Evolutionary conservation across 2,888 invertebrate species (phyloP).

Genomic region (Blastobasis lacticolella): DNA sequence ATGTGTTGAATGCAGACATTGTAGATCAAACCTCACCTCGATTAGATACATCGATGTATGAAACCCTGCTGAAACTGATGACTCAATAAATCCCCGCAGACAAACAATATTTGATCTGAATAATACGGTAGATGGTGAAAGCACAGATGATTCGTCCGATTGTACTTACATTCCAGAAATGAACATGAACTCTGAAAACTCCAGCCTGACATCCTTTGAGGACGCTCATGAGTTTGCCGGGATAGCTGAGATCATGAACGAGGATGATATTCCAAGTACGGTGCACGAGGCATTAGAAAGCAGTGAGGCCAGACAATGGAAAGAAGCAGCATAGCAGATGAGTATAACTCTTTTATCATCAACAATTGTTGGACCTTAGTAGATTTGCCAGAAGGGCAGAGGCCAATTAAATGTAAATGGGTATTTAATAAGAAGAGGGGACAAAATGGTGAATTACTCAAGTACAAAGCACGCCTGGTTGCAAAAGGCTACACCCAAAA

Average conservation of each 20-base stretch:
- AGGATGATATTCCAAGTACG: too few relatives aligned
- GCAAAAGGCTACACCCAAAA: conserved; percentile 8
- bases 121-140: too few relatives aligned
- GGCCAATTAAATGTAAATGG: conserved; percentile 1
- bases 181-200: neutral
- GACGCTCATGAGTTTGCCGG: neutral
- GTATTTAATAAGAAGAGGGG: conserved; percentile 5
- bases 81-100: too few relatives aligned
- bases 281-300: neutral
- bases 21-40: neutral
- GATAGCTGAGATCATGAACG: too few relatives aligned
- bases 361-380: conserved; percentile 4
- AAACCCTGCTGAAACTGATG: too few relatives aligned
- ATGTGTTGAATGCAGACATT: too few relatives aligned
- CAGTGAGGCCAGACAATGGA: neutral
- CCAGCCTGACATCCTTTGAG: neutral
- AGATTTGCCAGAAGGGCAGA: conserved; percentile 1
- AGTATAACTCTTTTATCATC: conserved; percentile 4
- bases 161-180: neutral
- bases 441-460: neutral
- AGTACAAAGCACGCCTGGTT: conserved; percentile 9
- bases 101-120: too few relatives aligned
- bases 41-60: too few relatives aligned
- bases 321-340: conserved; percentile 6
- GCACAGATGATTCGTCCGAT: neutral